Evolutionary conservation across 2,888 invertebrate genomes (phyloP).

Genomic region (Parapristionchus giblindavisi): DNA sequence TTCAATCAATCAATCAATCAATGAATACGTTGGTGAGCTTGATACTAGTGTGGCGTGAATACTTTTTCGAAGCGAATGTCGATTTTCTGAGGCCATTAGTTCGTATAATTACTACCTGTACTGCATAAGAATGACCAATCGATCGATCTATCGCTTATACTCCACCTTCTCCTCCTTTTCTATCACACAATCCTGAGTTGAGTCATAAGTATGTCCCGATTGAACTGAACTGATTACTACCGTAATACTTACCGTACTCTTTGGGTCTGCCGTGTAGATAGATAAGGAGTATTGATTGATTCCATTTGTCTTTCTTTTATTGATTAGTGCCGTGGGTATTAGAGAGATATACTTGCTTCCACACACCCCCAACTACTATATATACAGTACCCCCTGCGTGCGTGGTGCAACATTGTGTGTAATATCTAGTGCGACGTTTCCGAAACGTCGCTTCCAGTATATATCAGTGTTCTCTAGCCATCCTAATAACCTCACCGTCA

Average conservation of each 20-base stretch:
- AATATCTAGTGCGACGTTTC: not conserved
- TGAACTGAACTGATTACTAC: no score
- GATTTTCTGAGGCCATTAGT: no score
- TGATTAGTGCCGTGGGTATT: slow-evolving; percentile 13
- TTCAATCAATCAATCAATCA: not conserved
- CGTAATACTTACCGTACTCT: slow-evolving; percentile 27
- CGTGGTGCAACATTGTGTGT: slow-evolving; percentile 35
- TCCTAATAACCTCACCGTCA: slow-evolving; percentile 16
- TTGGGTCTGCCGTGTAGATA: slow-evolving; percentile 13
- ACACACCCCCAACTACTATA: no score
- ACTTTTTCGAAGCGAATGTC: slow-evolving; percentile 24
- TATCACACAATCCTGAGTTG: not conserved
- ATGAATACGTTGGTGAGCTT: slow-evolving; percentile 27
- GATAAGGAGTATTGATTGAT: slow-evolving; percentile 9
- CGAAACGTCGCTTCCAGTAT: slow-evolving; percentile 32
- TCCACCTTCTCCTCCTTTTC: slow-evolving; percentile 10
- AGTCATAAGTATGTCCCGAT: slow-evolving; percentile 9
- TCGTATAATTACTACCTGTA: no score
- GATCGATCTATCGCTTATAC: slow-evolving; percentile 17
- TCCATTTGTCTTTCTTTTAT: not conserved
- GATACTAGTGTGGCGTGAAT: slow-evolving; percentile 29
- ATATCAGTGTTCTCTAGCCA: slow-evolving; percentile 6
- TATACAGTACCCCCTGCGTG: slow-evolving; percentile 5
- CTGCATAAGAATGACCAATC: slow-evolving; percentile 22
- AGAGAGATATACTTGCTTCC: slow-evolving; percentile 18